phyloP scores from a whole-genome alignment of 1,140 invertebrate genomes.

The Pachyrhynchus sulphureomaculatus region DNA sequence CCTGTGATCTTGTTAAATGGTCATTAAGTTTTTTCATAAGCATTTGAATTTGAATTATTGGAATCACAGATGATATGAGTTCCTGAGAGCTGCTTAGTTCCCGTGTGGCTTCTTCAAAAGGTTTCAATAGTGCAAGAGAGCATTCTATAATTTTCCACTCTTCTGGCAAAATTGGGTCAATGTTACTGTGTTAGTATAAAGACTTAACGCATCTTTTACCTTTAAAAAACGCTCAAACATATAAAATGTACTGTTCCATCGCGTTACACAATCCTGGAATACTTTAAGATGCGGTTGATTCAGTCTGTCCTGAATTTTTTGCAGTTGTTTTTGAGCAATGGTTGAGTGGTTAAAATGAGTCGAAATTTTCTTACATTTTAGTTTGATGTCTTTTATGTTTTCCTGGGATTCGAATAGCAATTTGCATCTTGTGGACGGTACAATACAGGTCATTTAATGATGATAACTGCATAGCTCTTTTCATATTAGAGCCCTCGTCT shows the following conservation, averaged over 20 bases:
- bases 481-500: conserved; percentile 29
- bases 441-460: conserved; percentile 34
- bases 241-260: conserved; percentile 49
- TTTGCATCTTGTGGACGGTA: conserved; percentile 28
- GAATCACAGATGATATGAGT: conserved; percentile 23
- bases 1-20: conserved; percentile 24
- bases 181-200: conserved; percentile 19
- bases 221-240: conserved; percentile 43
- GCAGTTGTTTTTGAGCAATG: conserved; percentile 33
- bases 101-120: conserved; percentile 35
- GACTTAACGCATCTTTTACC: conserved; percentile 36
- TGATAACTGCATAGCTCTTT: conserved; percentile 33
- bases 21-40: conserved; percentile 21
- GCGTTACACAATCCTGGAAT: conserved; percentile 45
- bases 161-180: conserved; percentile 8
- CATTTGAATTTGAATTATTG: conserved; percentile 21
- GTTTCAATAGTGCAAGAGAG: conserved; percentile 33
- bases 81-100: conserved; percentile 37
- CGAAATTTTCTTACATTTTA: conserved; percentile 41
- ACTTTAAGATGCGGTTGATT: conserved; percentile 42
- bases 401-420: conserved; percentile 25
- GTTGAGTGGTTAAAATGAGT: conserved; percentile 2
- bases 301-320: conserved; percentile 39
- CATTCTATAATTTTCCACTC: conserved; percentile 41
- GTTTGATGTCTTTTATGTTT: conserved; percentile 24